Evolutionary conservation across 2,113 vertebrate genomes (phyloP), one percentile per base, ranked within the genome.

Genomic region (Alligator mississippiensis): DNA sequence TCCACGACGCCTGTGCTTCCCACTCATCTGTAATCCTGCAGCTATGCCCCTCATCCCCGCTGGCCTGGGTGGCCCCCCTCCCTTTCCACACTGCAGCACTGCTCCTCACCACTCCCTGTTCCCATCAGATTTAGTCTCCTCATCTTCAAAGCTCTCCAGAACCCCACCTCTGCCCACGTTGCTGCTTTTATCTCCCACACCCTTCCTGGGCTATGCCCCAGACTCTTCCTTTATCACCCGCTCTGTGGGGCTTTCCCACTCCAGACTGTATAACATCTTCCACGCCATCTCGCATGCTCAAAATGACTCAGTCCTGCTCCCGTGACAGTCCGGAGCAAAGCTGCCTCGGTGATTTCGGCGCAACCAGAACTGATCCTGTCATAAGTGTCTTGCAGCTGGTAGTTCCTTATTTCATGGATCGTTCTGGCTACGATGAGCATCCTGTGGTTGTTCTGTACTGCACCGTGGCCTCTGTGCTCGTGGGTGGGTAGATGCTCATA

Each of bases 131-230:
- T 70, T 96, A 94, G 94, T 96, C 93, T 90, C 96, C 93, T 95
- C 96, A 92, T 82, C 91, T 80, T 92, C 93, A 89, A 58, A 94
- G 57, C 88, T 93, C 93, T 96, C 90, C 95, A 96, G 70, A 92
- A 55, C 96, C 96, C 87, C 95, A 94, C 92, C 95, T 92, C 93
- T 95, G 96, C 95, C 94, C 74, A 96, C 94, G 94, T 93, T 91
- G 90, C 85, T 5, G 87, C 9, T 62, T 83, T 97, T 97, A 95
- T 96, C 95, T 95, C 64, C 84, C 72, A 83, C 90, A 96, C 91
- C 95, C 95, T 96, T 89, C 93, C 94, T 94, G 93, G 93, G 59
- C 93, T 84, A 82, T 92, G 91, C 82, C 93, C 95, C 95, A 93
- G 91, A 94, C 93, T 92, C 93, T 94, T 90, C 95, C 87, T 93